Evolutionary conservation across 1,140 invertebrate species (phyloP).

Genomic region (Drosophila funebris): DNA sequence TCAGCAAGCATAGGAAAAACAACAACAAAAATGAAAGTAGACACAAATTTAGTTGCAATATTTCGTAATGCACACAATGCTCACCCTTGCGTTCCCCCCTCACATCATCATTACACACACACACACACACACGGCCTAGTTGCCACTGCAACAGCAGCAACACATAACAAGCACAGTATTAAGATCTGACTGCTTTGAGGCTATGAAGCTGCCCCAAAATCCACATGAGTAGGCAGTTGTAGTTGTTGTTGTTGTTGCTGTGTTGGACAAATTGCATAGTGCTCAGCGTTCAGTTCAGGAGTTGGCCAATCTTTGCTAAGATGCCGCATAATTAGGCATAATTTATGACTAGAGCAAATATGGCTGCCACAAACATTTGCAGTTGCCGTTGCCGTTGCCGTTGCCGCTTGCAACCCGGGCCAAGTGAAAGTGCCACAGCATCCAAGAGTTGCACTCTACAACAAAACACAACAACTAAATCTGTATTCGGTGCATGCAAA

Average conservation of each 20-base stretch:
- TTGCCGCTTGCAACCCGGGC: constrained; percentile 1
- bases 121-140: background rate
- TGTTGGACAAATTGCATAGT: constrained; percentile 66
- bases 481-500: constrained; percentile 45
- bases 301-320: constrained; percentile 75
- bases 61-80: constrained; percentile 47
- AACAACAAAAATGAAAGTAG: constrained; percentile 42
- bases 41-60: constrained; percentile 52
- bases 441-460: constrained; percentile 8
- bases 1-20: background rate
- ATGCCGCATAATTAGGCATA: constrained; percentile 80
- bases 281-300: constrained; percentile 41
- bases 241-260: background rate
- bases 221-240: constrained; percentile 45
- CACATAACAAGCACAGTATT: background rate
- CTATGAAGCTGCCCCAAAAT: constrained; percentile 27
- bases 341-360: constrained; percentile 65
- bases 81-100: constrained; percentile 19
- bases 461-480: background rate
- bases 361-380: constrained; percentile 25
- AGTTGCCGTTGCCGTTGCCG: background rate
- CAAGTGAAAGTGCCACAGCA: constrained; percentile 63
- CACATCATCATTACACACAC: background rate
- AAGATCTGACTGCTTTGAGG: constrained; percentile 37
- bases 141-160: no score